phyloP scores from a whole-genome alignment of 2,797 vertebrate species.

The Pangasius larnaudii region DNA sequence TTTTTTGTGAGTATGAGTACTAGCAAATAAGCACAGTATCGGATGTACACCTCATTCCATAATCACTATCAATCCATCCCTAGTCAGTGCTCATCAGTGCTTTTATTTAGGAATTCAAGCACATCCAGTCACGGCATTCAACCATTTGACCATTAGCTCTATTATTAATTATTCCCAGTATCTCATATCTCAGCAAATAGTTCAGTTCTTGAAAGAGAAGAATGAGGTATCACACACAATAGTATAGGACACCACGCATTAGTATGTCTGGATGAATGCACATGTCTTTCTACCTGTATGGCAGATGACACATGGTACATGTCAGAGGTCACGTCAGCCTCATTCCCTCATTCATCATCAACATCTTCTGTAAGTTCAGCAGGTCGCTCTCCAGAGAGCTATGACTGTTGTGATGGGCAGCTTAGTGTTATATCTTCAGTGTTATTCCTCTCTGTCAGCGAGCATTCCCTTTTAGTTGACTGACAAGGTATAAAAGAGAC shows the following conservation, averaged over 20 bases:
- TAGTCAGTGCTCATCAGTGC: neutral
- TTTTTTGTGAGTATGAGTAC: neutral
- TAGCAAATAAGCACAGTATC: neutral
- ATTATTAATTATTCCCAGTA: neutral
- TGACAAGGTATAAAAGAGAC: neutral
- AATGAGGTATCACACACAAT: neutral
- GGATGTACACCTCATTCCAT: neutral
- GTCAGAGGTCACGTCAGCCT: neutral
- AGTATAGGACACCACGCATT: neutral
- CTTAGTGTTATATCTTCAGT: neutral
- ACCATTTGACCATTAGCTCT: neutral
- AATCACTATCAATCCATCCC: neutral
- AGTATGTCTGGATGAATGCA: neutral
- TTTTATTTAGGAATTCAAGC: neutral
- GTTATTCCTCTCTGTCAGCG: neutral
- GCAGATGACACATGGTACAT: slow-evolving; percentile 3
- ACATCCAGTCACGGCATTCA: neutral
- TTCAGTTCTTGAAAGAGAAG: neutral
- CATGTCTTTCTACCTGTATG: neutral
- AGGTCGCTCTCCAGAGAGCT: neutral
- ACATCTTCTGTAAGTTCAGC: neutral
- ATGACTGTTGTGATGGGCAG: neutral
- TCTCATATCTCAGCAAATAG: neutral
- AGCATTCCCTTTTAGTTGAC: neutral
- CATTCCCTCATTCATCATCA: neutral